Evolutionary conservation across 2,113 vertebrate genomes (phyloP).

Genomic region (Passer montanus): DNA sequence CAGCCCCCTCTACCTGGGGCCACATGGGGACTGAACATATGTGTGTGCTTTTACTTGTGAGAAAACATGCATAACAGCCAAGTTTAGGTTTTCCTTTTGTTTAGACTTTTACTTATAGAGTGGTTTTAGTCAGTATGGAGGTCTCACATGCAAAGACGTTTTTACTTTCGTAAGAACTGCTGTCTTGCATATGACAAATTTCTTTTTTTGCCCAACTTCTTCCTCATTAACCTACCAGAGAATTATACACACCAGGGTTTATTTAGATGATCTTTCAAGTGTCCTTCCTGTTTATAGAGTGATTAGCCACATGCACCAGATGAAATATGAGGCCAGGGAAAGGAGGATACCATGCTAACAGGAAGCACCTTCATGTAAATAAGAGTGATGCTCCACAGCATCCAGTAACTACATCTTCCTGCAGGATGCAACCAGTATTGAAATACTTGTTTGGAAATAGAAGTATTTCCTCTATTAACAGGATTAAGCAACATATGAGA

Average conservation of each 20-base stretch:
- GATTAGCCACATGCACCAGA: slow-evolving; percentile 2
- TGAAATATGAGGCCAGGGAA: background rate
- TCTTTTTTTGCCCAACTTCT: background rate
- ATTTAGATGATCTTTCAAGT: slow-evolving; percentile 49
- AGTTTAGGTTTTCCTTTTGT: background rate
- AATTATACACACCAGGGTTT: slow-evolving; percentile 34
- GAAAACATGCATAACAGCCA: background rate
- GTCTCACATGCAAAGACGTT: background rate
- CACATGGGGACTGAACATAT: background rate
- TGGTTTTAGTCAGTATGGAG: background rate
- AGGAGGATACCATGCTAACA: slow-evolving; percentile 18
- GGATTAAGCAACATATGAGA: background rate
- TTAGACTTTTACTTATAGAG: background rate
- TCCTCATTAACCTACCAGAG: background rate
- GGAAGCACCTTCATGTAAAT: slow-evolving; percentile 49
- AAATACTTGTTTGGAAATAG: slow-evolving; percentile 3
- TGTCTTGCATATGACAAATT: background rate
- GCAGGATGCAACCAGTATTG: background rate
- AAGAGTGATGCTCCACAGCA: background rate
- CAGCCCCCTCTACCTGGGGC: background rate
- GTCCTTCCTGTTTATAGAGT: slow-evolving; percentile 59
- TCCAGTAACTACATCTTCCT: background rate
- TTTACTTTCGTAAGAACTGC: background rate
- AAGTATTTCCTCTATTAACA: background rate
- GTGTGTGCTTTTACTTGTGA: background rate